Conservation (phyloP, 1,140 invertebrate genomes). For the Chironomus tepperi region DNA sequence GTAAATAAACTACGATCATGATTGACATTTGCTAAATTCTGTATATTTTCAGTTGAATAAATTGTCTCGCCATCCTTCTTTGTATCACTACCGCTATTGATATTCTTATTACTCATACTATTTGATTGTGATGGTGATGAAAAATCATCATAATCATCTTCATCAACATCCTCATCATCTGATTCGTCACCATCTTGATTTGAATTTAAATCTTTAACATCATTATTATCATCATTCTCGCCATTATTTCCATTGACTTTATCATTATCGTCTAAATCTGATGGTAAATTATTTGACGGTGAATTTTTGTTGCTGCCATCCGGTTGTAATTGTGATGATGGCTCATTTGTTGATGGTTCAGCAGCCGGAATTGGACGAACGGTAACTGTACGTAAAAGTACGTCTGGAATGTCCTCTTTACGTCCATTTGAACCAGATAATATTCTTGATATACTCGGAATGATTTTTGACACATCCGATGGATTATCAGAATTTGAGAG, state of each 20-base stretch:
- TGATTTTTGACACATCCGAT: slow-evolving; percentile 51
- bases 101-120: slow-evolving; percentile 26
- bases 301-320: neutral
- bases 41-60: slow-evolving; percentile 41
- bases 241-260: neutral
- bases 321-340: neutral
- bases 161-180: slow-evolving; percentile 19
- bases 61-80: slow-evolving; percentile 24
- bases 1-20: slow-evolving; percentile 31
- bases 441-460: slow-evolving; percentile 66
- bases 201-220: neutral
- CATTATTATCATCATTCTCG: slow-evolving; percentile 15
- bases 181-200: slow-evolving; percentile 12
- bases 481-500: slow-evolving; percentile 30
- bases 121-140: slow-evolving; percentile 31
- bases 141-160: slow-evolving; percentile 1
- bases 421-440: slow-evolving; percentile 69
- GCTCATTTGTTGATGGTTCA: neutral
- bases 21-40: slow-evolving; percentile 44
- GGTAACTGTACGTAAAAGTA: slow-evolving; percentile 56
- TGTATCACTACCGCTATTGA: slow-evolving; percentile 25
- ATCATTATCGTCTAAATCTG: slow-evolving; percentile 27
- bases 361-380: slow-evolving; percentile 40
- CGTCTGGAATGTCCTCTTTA: slow-evolving; percentile 67
- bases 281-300: neutral